Conservation (phyloP, 2,113 vertebrate genomes). For the Dasyprocta punctata region DNA sequence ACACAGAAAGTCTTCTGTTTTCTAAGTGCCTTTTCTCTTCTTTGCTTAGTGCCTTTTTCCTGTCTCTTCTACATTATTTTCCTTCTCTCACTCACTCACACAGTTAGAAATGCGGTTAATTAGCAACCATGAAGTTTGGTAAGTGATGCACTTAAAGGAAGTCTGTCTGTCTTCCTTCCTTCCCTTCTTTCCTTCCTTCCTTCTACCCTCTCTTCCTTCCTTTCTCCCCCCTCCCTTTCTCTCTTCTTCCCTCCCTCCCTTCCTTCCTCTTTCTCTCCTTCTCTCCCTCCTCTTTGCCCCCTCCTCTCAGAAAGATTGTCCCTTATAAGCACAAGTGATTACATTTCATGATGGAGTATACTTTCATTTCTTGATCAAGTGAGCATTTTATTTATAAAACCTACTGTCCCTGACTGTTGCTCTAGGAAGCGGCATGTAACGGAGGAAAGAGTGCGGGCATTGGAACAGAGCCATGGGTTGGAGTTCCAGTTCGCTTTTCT, state of each 20-base stretch:
- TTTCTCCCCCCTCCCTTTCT: no score
- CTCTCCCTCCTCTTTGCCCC: accelerated
- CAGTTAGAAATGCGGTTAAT: constrained; percentile 75
- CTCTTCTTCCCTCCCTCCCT: accelerated
- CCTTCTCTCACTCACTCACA: background rate
- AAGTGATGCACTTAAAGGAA: constrained; percentile 46
- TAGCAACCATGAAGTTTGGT: constrained; percentile 63
- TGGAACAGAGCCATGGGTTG: background rate
- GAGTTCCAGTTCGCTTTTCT: background rate
- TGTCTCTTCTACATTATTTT: background rate
- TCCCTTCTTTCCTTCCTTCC: accelerated
- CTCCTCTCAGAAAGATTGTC: background rate
- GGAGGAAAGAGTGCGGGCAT: background rate
- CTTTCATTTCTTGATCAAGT: background rate
- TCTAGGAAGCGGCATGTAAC: background rate
- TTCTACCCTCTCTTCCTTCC: no score
- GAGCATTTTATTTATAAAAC: background rate
- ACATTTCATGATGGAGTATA: background rate
- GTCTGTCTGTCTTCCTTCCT: no score
- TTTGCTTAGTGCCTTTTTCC: background rate
- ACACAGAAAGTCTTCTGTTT: constrained; percentile 7
- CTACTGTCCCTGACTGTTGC: background rate
- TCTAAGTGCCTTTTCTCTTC: background rate
- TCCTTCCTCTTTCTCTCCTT: accelerated
- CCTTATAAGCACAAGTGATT: background rate